These are phyloP conservation scores for Tetragnatha versicolor DNA, from an alignment of 1,140 invertebrate genomes.

Conservation along the genomic window DNA sequence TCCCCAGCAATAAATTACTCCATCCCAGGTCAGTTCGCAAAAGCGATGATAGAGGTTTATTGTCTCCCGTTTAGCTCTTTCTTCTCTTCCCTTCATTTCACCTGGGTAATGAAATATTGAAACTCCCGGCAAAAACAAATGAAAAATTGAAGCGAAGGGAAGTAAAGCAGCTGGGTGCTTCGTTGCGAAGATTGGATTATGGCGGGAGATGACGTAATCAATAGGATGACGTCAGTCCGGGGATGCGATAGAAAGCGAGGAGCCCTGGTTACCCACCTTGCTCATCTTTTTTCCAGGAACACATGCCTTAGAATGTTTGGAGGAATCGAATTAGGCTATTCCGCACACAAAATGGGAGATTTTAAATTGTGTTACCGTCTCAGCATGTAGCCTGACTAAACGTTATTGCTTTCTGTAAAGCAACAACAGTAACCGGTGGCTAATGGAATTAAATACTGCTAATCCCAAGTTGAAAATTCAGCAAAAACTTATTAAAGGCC, in stretches of 20 bases:
- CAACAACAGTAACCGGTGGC: too few relatives aligned
- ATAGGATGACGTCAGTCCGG: constrained; percentile 48
- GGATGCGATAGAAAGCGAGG: constrained; percentile 33
- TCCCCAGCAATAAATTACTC: constrained; percentile 35
- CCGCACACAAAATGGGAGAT: too few relatives aligned
- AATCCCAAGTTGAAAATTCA: too few relatives aligned
- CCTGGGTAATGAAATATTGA: constrained; percentile 54
- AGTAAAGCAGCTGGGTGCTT: constrained; percentile 36
- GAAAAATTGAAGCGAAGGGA: constrained; percentile 2
- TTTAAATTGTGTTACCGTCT: too few relatives aligned
- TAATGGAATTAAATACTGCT: too few relatives aligned
- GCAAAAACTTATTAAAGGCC: too few relatives aligned
- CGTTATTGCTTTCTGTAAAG: too few relatives aligned
- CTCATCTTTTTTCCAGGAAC: neutral
- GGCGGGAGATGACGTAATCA: constrained; percentile 55
- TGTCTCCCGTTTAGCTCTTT: constrained; percentile 13
- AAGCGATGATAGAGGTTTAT: constrained; percentile 26
- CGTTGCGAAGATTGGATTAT: constrained; percentile 54
- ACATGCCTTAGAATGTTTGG: too few relatives aligned
- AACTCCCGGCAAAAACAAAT: constrained; percentile 21
- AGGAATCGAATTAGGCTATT: too few relatives aligned
- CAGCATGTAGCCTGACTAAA: too few relatives aligned
- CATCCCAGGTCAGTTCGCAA: neutral
- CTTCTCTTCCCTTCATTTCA: constrained; percentile 30
- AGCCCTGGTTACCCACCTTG: constrained; percentile 20